Evolutionary conservation across 1,140 invertebrate genomes (phyloP).

Genomic region (Atopsyche davidsoni): DNA sequence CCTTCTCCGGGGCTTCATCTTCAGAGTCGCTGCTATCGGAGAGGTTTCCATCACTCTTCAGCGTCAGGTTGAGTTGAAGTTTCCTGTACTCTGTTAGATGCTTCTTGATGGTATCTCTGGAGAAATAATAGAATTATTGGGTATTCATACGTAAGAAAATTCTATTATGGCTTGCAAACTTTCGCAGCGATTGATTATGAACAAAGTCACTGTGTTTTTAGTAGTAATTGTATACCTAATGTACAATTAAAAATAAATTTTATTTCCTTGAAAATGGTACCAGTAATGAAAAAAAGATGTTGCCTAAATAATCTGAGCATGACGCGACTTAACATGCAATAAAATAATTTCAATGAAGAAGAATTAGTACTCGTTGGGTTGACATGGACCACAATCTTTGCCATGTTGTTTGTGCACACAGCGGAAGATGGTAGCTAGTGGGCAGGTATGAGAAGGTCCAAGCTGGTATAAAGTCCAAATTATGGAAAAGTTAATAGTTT

Average conservation of each 20-base stretch:
- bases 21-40: neutral
- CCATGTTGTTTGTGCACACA: too few species aligned
- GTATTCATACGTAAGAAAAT: neutral
- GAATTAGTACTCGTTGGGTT: too few species aligned
- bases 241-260: neutral
- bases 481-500: too few species aligned
- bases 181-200: neutral
- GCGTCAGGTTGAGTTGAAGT: neutral
- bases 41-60: neutral
- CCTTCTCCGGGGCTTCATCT: neutral
- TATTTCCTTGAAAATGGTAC: neutral
- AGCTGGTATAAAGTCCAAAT: too few species aligned
- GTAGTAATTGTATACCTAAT: neutral
- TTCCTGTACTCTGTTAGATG: neutral
- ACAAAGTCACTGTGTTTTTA: neutral
- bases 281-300: neutral
- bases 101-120: neutral
- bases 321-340: too few species aligned
- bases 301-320: too few species aligned
- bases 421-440: too few species aligned
- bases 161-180: neutral
- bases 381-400: too few species aligned
- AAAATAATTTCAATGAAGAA: too few species aligned
- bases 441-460: too few species aligned
- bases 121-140: neutral